These are phyloP conservation scores for Drosophila greeni DNA, from an alignment of 2,888 invertebrate species.

Conservation along the genomic window DNA sequence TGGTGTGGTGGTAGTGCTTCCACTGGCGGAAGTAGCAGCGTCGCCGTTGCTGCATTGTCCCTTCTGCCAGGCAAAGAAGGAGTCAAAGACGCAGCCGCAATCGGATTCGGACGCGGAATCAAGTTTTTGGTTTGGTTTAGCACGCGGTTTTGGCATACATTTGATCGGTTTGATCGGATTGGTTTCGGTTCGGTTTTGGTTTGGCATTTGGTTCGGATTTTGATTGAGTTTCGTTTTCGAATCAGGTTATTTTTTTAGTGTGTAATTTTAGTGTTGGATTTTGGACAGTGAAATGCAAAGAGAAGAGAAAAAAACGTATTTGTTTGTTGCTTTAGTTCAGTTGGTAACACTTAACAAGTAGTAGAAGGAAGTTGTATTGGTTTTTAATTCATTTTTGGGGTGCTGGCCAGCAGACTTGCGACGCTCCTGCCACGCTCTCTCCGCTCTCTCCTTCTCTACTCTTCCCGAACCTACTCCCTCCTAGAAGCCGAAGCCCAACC, in stretches of 20 bases:
- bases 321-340: slow-evolving; percentile 63
- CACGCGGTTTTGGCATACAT: slow-evolving; percentile 3
- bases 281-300: slow-evolving; percentile 64
- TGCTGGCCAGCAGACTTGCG: slow-evolving; percentile 5
- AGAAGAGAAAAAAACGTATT: slow-evolving; percentile 66
- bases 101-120: slow-evolving; percentile 1
- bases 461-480: not conserved
- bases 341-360: slow-evolving; percentile 60
- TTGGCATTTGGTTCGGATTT: slow-evolving; percentile 17
- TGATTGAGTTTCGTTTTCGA: slow-evolving; percentile 20
- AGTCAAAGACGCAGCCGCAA: not conserved
- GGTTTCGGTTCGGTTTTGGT: slow-evolving; percentile 20
- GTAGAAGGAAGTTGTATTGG: slow-evolving; percentile 17
- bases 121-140: no score
- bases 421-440: slow-evolving; percentile 5
- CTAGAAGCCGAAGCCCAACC: slow-evolving; percentile 9
- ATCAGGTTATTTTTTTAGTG: slow-evolving; percentile 7
- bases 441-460: not conserved
- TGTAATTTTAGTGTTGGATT: slow-evolving; percentile 34
- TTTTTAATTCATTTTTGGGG: slow-evolving; percentile 1
- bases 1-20: not conserved
- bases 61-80: slow-evolving; percentile 41
- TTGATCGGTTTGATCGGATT: slow-evolving; percentile 12
- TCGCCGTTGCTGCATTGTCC: slow-evolving; percentile 49
- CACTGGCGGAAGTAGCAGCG: slow-evolving; percentile 3